phyloP scores from a whole-genome alignment of 2,113 vertebrate species.

The Peromyscus maniculatus region DNA sequence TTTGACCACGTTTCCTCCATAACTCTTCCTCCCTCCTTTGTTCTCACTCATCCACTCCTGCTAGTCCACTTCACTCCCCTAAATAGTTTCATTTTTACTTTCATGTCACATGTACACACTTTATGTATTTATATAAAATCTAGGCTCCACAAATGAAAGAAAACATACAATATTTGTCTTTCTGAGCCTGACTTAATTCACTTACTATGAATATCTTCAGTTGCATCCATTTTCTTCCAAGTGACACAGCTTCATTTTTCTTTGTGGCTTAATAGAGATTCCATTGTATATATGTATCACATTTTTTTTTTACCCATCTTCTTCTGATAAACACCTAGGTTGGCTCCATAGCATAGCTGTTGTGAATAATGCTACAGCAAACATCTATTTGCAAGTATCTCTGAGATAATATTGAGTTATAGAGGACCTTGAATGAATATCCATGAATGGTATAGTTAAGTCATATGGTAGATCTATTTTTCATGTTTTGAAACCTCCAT shows the following conservation, averaged over 20 bases:
- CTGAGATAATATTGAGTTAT: background rate
- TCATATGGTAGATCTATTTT: background rate
- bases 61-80: background rate
- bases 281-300: background rate
- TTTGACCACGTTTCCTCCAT: background rate
- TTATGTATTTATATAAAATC: background rate
- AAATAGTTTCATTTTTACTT: background rate
- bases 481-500: background rate
- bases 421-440: background rate
- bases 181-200: background rate
- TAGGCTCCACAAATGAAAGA: background rate
- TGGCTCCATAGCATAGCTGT: background rate
- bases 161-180: background rate
- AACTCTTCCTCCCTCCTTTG: background rate
- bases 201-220: background rate
- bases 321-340: background rate
- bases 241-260: background rate
- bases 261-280: background rate
- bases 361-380: background rate
- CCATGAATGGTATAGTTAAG: too few species aligned
- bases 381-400: background rate
- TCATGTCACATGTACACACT: background rate
- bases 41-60: background rate
- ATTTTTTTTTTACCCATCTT: background rate
- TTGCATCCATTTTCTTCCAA: background rate